Evolutionary conservation across 2,113 vertebrate species (phyloP), one percentile per base, ranked within the genome.

Genomic region (Caranx melampygus): DNA sequence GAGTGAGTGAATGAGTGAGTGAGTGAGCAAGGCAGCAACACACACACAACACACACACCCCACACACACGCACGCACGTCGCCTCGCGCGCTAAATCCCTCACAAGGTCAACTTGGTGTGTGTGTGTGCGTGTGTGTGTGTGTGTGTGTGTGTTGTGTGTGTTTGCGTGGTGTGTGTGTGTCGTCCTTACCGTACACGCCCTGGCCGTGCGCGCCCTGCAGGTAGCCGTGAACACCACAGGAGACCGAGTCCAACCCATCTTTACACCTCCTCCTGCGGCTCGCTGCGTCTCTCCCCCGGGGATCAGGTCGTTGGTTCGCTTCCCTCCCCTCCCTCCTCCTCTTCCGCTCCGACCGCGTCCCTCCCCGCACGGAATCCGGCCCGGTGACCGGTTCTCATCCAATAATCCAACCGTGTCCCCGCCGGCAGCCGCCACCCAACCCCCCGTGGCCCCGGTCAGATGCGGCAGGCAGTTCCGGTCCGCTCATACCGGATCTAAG

Each of bases 171-270:
- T 34, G 69, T 52, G 14, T 78, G 42, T 0, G 51, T 6, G n/a
- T n/a, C 33, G 72, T 82, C 4, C 96, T 97, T 94, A 97, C 97
- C 97, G 90, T 97, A 97, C 72, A 97, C 96, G 92, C 97, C 97
- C 91, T 97, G 96, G 79, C 94, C 94, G 78, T 89, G 93, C 89
- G 93, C 93, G 80, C 94, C 94, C 90, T 95, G 95, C 90, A 96
- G 90, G 89, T 95, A 90, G 87, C 95, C 94, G 85, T 94, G 57
- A 96, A 90, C 84, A 97, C 95, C 96, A 96, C 94, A 96, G 93
- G 85, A 96, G 93, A 65, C 91, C 90, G 92, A 92, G 87, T 89
- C 92, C 84, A 94, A 93, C 95, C 96, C 96, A 97, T 97, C 95
- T 96, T 95, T 92, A 94, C 95, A 95, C 93, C 90, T 94, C 94